Evolutionary conservation across 2,888 invertebrate genomes (phyloP).

Genomic region (Microplitis manilae): DNA sequence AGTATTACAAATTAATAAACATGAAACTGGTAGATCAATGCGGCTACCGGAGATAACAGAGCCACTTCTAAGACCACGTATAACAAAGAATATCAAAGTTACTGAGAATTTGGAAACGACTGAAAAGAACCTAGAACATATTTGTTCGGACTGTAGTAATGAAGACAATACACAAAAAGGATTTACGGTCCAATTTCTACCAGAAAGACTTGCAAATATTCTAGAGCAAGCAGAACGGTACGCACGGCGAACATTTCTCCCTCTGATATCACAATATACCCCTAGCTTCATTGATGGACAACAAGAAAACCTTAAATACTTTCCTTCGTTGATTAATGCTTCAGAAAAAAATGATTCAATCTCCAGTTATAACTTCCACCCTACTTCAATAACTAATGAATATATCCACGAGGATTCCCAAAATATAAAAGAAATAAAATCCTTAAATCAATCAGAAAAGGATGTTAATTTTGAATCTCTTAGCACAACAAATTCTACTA

Average conservation of each 20-base stretch:
- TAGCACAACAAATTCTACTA: background rate
- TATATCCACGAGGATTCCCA: constrained; percentile 22
- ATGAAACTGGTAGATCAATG: constrained; percentile 66
- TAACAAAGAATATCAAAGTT: constrained; percentile 62
- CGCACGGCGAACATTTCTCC: constrained; percentile 83
- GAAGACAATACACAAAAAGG: constrained; percentile 55
- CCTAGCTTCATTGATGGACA: constrained; percentile 76
- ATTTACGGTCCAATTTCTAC: constrained; percentile 83
- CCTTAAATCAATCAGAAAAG: constrained; percentile 11
- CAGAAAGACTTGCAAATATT: constrained; percentile 83
- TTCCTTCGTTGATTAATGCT: constrained; percentile 74
- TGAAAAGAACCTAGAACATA: background rate
- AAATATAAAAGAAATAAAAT: constrained; percentile 33
- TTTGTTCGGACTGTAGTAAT: background rate
- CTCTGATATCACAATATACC: constrained; percentile 85
- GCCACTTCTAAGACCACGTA: constrained; percentile 76
- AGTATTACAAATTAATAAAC: constrained; percentile 74
- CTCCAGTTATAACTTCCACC: background rate
- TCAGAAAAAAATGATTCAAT: constrained; percentile 27
- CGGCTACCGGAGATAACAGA: constrained; percentile 77
- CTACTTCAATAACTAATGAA: background rate
- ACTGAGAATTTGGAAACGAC: background rate
- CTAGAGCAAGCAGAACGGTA: constrained; percentile 87
- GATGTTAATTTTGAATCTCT: constrained; percentile 17
- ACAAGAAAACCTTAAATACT: constrained; percentile 76